phyloP scores from a whole-genome alignment of 2,113 vertebrate genomes.

The Microcebus lehilahytsara region DNA sequence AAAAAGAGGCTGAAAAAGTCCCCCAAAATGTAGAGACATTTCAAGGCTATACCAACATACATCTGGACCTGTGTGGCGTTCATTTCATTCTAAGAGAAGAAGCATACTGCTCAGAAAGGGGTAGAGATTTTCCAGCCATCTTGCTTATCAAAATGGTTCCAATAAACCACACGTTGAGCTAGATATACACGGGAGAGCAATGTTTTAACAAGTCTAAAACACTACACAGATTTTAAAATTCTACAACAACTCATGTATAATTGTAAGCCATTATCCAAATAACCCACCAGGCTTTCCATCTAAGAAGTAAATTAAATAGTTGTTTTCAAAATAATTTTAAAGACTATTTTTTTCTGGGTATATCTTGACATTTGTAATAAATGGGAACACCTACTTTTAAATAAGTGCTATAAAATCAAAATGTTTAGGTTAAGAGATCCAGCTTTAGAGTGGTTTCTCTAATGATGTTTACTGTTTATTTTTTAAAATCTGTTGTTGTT shows the following conservation, averaged over 20 bases:
- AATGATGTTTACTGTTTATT: not conserved
- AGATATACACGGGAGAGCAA: not conserved
- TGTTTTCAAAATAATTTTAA: conserved; percentile 65
- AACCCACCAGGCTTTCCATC: conserved; percentile 31
- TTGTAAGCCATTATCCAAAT: conserved; percentile 46
- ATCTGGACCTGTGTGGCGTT: not conserved
- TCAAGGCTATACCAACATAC: conserved; percentile 12
- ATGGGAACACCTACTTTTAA: not conserved
- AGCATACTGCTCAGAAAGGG: not conserved
- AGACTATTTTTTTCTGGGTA: conserved; percentile 44
- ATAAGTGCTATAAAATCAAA: not conserved
- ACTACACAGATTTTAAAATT: not conserved
- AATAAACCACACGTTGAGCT: not conserved
- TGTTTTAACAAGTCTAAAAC: conserved; percentile 13
- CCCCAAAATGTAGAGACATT: conserved; percentile 28
- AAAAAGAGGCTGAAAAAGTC: not conserved
- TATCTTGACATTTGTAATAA: conserved; percentile 28
- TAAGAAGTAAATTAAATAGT: conserved; percentile 71
- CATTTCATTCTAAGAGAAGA: conserved; percentile 26
- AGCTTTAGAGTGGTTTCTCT: conserved; percentile 27
- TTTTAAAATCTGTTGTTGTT: not conserved
- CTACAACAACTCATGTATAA: not conserved
- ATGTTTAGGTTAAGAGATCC: not conserved
- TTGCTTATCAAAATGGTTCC: not conserved
- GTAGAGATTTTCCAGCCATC: not conserved